phyloP scores from a whole-genome alignment of 2,888 invertebrate genomes.

The Nemotelus pantherinus region DNA sequence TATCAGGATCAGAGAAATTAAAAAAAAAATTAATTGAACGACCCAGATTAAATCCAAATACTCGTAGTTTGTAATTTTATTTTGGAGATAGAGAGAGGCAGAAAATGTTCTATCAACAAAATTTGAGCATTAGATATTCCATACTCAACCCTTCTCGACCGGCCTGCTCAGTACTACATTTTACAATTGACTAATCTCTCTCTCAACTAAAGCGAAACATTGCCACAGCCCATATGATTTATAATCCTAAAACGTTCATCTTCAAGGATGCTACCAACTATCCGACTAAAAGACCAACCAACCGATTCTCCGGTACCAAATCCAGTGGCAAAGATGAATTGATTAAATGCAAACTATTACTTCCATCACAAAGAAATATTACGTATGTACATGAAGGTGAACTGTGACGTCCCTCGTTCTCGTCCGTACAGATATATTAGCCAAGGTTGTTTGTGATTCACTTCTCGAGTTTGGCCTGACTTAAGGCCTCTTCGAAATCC shows the following conservation, averaged over 20 bases:
- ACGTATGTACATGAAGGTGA: constrained; percentile 41
- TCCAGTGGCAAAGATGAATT: constrained; percentile 45
- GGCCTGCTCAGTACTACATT: background rate
- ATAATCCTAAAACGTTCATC: background rate
- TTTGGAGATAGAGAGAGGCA: too few relatives aligned
- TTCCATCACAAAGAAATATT: constrained; percentile 51
- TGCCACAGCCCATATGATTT: background rate
- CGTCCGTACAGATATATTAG: constrained; percentile 23
- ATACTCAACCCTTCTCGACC: too few relatives aligned
- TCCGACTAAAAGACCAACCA: background rate
- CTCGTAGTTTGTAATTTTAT: too few relatives aligned
- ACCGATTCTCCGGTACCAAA: background rate
- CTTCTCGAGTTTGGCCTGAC: background rate
- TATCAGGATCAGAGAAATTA: too few relatives aligned
- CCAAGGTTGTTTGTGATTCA: constrained; percentile 9
- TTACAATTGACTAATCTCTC: background rate
- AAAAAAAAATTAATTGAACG: too few relatives aligned
- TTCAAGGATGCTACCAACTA: constrained; percentile 11
- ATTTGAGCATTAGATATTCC: background rate
- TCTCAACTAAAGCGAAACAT: background rate
- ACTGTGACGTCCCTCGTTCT: background rate
- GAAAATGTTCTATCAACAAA: too few relatives aligned
- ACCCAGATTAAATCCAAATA: too few relatives aligned
- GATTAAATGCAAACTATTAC: constrained; percentile 51
- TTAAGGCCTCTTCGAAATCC: background rate